phyloP scores from a whole-genome alignment of 2,797 vertebrate genomes.

The Nyctalus aviator region DNA sequence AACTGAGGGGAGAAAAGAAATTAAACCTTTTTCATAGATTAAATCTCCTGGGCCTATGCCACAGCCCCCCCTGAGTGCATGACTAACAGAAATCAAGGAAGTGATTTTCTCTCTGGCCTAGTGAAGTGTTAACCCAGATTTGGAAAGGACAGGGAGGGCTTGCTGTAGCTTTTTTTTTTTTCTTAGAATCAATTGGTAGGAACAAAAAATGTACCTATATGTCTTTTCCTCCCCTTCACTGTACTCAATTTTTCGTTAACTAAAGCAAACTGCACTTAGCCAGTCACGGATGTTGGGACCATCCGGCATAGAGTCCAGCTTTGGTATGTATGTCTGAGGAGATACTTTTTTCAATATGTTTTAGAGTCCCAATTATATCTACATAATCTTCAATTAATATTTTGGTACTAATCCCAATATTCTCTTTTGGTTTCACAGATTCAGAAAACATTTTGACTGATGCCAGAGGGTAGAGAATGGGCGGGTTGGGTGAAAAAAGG shows the following conservation, averaged over 20 bases:
- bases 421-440: background rate
- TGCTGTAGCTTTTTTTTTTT: background rate
- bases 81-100: background rate
- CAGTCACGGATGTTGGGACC: background rate
- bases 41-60: background rate
- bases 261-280: background rate
- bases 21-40: background rate
- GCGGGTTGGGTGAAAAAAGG: background rate
- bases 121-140: background rate
- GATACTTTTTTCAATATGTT: background rate
- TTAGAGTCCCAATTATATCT: background rate
- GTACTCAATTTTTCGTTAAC: background rate
- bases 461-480: background rate
- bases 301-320: background rate
- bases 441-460: background rate
- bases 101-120: background rate
- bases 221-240: background rate
- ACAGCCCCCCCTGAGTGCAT: background rate
- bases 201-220: slow-evolving; percentile 8
- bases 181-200: background rate
- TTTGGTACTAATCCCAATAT: background rate
- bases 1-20: background rate
- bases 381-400: background rate
- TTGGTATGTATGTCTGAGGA: background rate
- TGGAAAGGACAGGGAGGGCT: background rate